Evolutionary conservation across 2,113 vertebrate species (phyloP), one percentile per base, ranked within the genome.

Genomic region (Sterrhoptilus dennistouni): DNA sequence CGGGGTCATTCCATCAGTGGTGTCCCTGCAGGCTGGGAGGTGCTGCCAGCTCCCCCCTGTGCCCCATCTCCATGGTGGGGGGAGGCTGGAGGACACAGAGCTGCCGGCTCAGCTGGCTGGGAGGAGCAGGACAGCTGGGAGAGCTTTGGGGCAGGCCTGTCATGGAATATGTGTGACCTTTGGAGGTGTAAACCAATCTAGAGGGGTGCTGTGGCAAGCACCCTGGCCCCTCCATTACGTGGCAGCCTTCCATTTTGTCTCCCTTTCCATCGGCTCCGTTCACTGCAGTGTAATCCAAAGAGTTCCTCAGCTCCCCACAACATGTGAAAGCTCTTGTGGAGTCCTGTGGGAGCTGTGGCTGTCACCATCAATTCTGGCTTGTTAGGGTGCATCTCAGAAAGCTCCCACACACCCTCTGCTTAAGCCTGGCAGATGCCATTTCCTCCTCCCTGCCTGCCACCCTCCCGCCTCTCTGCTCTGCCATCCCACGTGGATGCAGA

Each of bases 131-230:
- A 96, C 92, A 93, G 95, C 92, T 96, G 96, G 82, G 86, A 74
- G 56, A 65, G 76, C 19, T 0, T 79, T n/a, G 1, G 68, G 64
- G 45, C 76, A 75, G 72, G 88, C 54, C 52, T 94, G 93, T 96
- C 95, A 96, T 71, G 90, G 92, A 96, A 97, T 96, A 77, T 93
- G 65, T 33, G 40, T 95, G 93, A 95, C 95, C 88, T 97, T 97
- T 96, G 90, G 87, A 95, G 80, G 60, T 96, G 95, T 94, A 96
- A 96, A 78, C 80, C 92, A 96, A 97, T 95, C 52, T 71, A 90
- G 90, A 93, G 90, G 82, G 96, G 92, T 71, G 84, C 88, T 9
- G 0, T 50, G 1, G 28, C 70, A 44, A 66, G 60, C 52, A 45
- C 88, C 81, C 70, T 90, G 2, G 1, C 90, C 93, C 90, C 93